Conservation (phyloP, 1,140 invertebrate genomes). For the Trichonephila clavipes region DNA sequence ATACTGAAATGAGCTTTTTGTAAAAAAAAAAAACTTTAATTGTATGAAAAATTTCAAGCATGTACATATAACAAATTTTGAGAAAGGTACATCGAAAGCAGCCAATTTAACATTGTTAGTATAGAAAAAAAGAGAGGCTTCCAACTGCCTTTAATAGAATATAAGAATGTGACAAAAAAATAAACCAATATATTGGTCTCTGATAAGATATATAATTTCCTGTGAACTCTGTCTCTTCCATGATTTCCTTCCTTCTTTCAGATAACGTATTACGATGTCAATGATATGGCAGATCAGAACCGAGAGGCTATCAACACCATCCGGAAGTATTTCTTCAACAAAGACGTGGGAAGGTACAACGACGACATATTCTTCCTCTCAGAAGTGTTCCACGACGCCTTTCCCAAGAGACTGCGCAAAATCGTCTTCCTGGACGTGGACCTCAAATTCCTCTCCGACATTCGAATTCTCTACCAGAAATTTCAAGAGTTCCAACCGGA, state of each 20-base stretch:
- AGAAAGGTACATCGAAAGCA: too few species aligned
- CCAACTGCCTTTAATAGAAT: too few species aligned
- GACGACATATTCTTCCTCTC: slow-evolving; percentile 91
- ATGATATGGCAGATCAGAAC: slow-evolving; percentile 84
- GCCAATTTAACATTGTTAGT: too few species aligned
- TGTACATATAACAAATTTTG: too few species aligned
- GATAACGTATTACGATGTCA: slow-evolving; percentile 85
- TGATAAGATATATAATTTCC: too few species aligned
- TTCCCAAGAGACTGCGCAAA: slow-evolving; percentile 80
- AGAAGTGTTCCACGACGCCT: slow-evolving; percentile 85
- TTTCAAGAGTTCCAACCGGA: slow-evolving; percentile 85
- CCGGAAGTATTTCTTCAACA: slow-evolving; percentile 88
- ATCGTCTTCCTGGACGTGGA: slow-evolving; percentile 90
- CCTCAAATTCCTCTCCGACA: slow-evolving; percentile 87
- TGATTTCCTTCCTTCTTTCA: slow-evolving; percentile 79
- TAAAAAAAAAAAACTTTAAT: too few species aligned
- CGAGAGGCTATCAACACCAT: slow-evolving; percentile 86
- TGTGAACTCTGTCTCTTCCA: too few species aligned
- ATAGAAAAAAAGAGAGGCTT: too few species aligned
- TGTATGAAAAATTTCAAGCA: too few species aligned
- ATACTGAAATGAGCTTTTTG: too few species aligned
- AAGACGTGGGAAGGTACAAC: slow-evolving; percentile 89
- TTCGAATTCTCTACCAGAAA: slow-evolving; percentile 85
- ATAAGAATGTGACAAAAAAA: too few species aligned
- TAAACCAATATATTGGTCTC: too few species aligned